Conservation (phyloP, 2,888 invertebrate species). For the Megalurothrips usitatus region DNA sequence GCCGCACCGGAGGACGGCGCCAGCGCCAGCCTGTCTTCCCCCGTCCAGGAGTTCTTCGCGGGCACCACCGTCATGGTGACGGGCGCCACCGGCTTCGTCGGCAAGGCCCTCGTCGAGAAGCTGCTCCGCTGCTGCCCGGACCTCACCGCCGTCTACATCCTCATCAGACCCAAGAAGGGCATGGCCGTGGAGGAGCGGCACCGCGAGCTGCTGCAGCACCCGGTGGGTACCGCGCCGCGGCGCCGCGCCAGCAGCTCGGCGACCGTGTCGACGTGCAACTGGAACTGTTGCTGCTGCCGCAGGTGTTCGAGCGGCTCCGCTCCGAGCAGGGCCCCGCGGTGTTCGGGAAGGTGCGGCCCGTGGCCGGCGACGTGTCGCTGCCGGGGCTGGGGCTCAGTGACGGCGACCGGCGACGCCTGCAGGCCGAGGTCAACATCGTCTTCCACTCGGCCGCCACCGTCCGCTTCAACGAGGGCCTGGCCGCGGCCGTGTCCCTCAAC, state of each 20-base stretch:
- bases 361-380: conserved; percentile 47
- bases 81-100: conserved; percentile 83
- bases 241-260: no score
- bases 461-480: conserved; percentile 56
- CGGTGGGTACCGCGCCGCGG: conserved; percentile 40
- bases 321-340: conserved; percentile 40
- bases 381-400: conserved; percentile 44
- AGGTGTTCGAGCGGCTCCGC: conserved; percentile 47
- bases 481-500: conserved; percentile 55
- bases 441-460: conserved; percentile 61
- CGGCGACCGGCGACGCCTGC: conserved; percentile 44
- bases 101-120: conserved; percentile 90
- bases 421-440: conserved; percentile 51
- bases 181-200: conserved; percentile 38
- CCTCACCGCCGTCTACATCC: conserved; percentile 69
- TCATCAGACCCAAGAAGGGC: conserved; percentile 61
- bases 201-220: conserved; percentile 40
- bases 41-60: conserved; percentile 50
- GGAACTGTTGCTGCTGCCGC: conserved; percentile 17
- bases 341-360: conserved; percentile 47
- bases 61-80: conserved; percentile 54
- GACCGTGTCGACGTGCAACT: no score
- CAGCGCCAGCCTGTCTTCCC: not conserved
- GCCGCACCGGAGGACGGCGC: conserved; percentile 6
- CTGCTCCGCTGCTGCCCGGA: conserved; percentile 78